Evolutionary conservation across 2,797 vertebrate genomes (phyloP), one percentile per base, ranked within the genome.

Genomic region (Cyclopterus lumpus): DNA sequence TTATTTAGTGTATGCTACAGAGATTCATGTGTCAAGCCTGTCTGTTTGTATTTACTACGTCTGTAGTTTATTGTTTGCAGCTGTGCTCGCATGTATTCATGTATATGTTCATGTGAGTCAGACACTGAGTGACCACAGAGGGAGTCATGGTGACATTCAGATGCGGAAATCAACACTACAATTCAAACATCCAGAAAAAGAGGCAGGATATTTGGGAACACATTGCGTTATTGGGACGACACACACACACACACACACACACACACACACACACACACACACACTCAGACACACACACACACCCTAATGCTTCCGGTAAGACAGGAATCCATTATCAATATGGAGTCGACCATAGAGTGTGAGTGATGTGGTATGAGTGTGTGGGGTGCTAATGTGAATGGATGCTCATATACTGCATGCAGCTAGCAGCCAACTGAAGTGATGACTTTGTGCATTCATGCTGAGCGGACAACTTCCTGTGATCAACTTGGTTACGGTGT

Each of bases 381-480:
- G 86, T 78, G 81, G 71, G 81, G 74, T 83, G 80, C 82, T 91
- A 89, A 92, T 91, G 86, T 89, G 90, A 91, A 92, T 91, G 82
- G 87, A 92, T 93, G 86, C 82, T 89, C 86, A 88, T 89, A 86
- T 82, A 87, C 73, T 79, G 83, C 80, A 79, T 55, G 70, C 80
- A 77, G 83, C 84, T 83, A 80, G 65, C 75, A 87, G 82, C 83
- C 83, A 75, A 62, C 82, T 83, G 73, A 88, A 92, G 79, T 86
- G 85, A 91, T 88, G 88, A 85, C 81, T 90, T 76, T 86, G 84
- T 86, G 89, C 85, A 78, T 84, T 87, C 73, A 86, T 16, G 60
- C 81, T 83, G 84, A 89, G 86, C 65, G 22, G 73, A 88, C 73
- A 82, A 89, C 86, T 89, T 89, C 88, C 85, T 80, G 84, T 79